A percentile compares a stretch with the other conserved stretches of the same genome.
phyloP scores from a whole-genome alignment of 1,140 invertebrate species.

The Cherax destructor region DNA sequence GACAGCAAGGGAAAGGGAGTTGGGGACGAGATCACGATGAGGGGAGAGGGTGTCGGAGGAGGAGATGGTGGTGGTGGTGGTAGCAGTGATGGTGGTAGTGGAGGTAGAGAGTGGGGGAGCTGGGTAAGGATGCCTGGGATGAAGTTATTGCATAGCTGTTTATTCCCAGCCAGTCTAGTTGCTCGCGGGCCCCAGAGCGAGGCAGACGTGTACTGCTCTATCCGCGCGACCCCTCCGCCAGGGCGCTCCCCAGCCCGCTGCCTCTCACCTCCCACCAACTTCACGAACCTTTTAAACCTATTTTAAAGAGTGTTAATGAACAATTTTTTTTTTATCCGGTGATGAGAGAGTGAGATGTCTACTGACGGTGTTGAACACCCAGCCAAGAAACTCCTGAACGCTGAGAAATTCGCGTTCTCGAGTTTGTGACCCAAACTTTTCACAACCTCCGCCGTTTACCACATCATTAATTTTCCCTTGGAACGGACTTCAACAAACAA shows the following conservation, averaged over 20 bases:
- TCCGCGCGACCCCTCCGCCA: slow-evolving; percentile 1
- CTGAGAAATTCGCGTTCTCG: neutral
- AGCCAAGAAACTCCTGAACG: neutral
- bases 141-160: slow-evolving; percentile 71
- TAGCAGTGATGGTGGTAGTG: neutral
- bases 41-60: slow-evolving; percentile 1
- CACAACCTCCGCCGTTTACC: neutral
- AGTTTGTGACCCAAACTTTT: neutral
- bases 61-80: neutral
- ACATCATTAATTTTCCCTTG: neutral
- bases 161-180: slow-evolving; percentile 67
- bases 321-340: neutral
- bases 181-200: slow-evolving; percentile 52
- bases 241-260: neutral
- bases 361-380: neutral
- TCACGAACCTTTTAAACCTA: neutral
- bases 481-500: neutral
- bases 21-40: slow-evolving; percentile 4
- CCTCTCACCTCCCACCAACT: neutral
- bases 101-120: slow-evolving; percentile 1
- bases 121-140: slow-evolving; percentile 63
- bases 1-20: slow-evolving; percentile 47
- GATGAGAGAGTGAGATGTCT: neutral
- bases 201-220: slow-evolving; percentile 59
- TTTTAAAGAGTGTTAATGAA: neutral